Evolutionary conservation across 1,140 invertebrate species (phyloP), one percentile per base, ranked within the genome.

Genomic region (Drosophila arawakana): DNA sequence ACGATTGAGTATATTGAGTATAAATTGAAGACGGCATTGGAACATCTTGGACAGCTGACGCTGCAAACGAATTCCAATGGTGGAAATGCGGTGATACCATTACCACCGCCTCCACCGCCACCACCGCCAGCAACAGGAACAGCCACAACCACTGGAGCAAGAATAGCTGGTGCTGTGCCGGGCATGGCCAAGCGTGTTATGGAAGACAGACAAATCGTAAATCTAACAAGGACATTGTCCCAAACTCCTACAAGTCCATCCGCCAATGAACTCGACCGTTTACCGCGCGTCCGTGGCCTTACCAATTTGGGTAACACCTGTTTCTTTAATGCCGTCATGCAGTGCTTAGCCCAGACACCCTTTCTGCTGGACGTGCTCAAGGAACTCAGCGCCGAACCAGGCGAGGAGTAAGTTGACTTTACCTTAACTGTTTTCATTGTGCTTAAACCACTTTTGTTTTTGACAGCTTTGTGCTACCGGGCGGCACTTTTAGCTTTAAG

Each of bases 301-400:
- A 92, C 93, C 41, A 99, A 99, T 94, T 93, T 99, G 91, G 98
- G 98, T 63, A 98, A 99, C 91, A 99, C 98, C 1, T 99, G 98
- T 92, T 99, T 98, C 93, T 98, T 98, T 85, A 99, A 99, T 94
- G 97, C 98, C 44, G 97, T 99, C 3, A 95, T 99, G 93, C 98
- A 99, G 92, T 97, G 96, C 92, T 93, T 99, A 67, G 96, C 95
- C 15, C 97, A 97, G 92, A 98, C 97, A 11, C 96, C 96, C 18
- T 96, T 95, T 91, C 93, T 99, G 47, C 93, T 96, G 39, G 93
- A 95, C 80, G 94, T 96, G 15, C 93, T 98, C 52, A 94, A 95
- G 80, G 94, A 97, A 92, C 94, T 96, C 76, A 94, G 94, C 57
- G 18, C 18, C 18, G 93, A 94, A 71, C 94, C 94, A 2, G 96